Percentiles rank a stretch among this genome's conserved stretches.
Conservation (phyloP, 1,140 invertebrate species). For the Cylas formicarius region DNA sequence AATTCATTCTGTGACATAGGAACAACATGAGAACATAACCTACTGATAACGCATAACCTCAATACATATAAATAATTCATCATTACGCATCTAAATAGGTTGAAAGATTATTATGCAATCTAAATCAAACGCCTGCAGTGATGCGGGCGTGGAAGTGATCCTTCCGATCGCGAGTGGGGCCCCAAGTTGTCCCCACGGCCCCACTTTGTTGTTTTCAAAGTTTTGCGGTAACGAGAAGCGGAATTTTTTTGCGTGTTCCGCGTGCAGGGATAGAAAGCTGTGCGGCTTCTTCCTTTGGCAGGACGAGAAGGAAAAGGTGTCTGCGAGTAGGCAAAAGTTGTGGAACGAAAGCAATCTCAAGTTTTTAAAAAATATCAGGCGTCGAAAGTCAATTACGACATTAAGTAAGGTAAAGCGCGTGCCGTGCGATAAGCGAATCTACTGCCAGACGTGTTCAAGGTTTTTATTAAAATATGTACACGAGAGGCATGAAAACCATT, state of each 20-base stretch:
- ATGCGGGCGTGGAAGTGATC: too few species aligned
- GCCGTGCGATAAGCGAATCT: slow-evolving; percentile 44
- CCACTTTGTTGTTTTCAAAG: slow-evolving; percentile 61
- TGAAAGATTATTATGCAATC: too few species aligned
- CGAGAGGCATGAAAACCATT: slow-evolving; percentile 46
- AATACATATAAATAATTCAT: too few species aligned
- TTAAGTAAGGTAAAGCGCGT: slow-evolving; percentile 39
- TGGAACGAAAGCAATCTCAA: slow-evolving; percentile 48
- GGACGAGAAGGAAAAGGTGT: slow-evolving; percentile 43
- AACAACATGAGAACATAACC: too few species aligned
- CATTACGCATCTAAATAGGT: too few species aligned
- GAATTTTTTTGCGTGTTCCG: slow-evolving; percentile 69
- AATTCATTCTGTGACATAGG: too few species aligned
- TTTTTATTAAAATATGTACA: slow-evolving; percentile 46
- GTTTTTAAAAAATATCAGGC: slow-evolving; percentile 44
- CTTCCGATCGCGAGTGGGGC: too few species aligned
- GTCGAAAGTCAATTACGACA: slow-evolving; percentile 47
- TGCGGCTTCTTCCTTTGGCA: slow-evolving; percentile 61
- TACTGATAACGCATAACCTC: too few species aligned
- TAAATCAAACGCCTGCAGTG: not conserved
- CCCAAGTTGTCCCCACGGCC: slow-evolving; percentile 56
- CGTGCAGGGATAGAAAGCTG: slow-evolving; percentile 65
- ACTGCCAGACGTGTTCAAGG: slow-evolving; percentile 57
- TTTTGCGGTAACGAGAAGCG: slow-evolving; percentile 32
- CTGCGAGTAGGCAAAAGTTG: slow-evolving; percentile 44